Evolutionary conservation across 2,888 invertebrate genomes (phyloP).

Genomic region (Notodonta dromedarius): DNA sequence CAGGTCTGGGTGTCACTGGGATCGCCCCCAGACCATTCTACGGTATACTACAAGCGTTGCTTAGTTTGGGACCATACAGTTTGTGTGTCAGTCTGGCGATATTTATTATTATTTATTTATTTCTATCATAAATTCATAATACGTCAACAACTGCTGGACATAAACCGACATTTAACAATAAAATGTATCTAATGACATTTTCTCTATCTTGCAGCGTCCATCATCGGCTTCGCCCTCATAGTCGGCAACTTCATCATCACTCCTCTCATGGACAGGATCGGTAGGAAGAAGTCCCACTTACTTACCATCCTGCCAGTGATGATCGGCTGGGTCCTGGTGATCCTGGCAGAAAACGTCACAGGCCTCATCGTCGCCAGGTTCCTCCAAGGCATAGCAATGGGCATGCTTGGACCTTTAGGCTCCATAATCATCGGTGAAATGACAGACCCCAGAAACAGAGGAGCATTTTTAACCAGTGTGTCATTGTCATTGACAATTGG

Average conservation of each 20-base stretch:
- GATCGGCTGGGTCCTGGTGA: conserved; percentile 84
- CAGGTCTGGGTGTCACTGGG: no score
- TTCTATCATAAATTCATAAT: no score
- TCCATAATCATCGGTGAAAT: conserved; percentile 85
- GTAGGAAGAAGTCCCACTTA: conserved; percentile 82
- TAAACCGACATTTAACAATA: neutral
- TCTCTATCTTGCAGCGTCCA: conserved; percentile 79
- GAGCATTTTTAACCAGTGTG: conserved; percentile 85
- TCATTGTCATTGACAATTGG: conserved; percentile 86
- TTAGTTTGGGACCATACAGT: no score
- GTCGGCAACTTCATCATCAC: conserved; percentile 84
- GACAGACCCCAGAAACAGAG: conserved; percentile 85
- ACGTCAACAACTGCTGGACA: no score
- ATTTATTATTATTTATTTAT: no score
- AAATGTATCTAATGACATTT: no score
- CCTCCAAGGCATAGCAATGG: conserved; percentile 81
- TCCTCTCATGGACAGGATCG: conserved; percentile 80
- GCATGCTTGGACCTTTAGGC: conserved; percentile 81
- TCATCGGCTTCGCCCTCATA: conserved; percentile 85
- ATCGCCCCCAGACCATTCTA: no score
- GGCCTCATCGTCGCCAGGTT: conserved; percentile 80
- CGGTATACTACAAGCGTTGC: no score
- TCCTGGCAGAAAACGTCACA: conserved; percentile 71
- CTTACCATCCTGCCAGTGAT: conserved; percentile 81
- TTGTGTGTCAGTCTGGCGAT: no score